Conservation (phyloP, 2,888 invertebrate species). For the Ophion slaviceki region DNA sequence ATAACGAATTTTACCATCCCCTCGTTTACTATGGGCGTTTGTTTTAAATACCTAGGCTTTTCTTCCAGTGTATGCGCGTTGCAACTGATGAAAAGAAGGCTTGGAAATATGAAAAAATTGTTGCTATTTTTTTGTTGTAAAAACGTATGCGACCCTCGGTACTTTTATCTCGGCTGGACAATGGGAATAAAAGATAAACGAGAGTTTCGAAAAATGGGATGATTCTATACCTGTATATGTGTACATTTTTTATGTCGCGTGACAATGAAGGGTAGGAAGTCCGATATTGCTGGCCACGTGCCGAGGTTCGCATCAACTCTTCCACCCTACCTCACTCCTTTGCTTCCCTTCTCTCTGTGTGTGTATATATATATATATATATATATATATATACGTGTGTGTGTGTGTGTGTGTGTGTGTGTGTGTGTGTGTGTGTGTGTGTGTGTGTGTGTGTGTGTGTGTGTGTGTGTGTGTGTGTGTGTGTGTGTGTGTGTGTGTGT, state of each 20-base stretch:
- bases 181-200: not conserved
- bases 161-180: constrained; percentile 4
- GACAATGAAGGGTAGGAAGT: constrained; percentile 25
- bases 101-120: not conserved
- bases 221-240: not conserved
- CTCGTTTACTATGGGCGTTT: no score
- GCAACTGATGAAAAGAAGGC: not conserved
- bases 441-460: no score
- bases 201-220: constrained; percentile 16
- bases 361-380: no score
- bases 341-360: no score
- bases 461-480: no score
- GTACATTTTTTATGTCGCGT: not conserved
- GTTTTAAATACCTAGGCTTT: no score
- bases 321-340: not conserved
- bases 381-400: no score
- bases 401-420: no score
- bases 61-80: not conserved
- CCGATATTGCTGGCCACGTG: constrained; percentile 58
- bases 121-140: not conserved
- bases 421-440: no score
- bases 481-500: no score
- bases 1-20: no score
- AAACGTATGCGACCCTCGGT: not conserved
- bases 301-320: constrained; percentile 33